phyloP scores from a whole-genome alignment of 2,888 invertebrate species.

The Agrotis exclamationis region DNA sequence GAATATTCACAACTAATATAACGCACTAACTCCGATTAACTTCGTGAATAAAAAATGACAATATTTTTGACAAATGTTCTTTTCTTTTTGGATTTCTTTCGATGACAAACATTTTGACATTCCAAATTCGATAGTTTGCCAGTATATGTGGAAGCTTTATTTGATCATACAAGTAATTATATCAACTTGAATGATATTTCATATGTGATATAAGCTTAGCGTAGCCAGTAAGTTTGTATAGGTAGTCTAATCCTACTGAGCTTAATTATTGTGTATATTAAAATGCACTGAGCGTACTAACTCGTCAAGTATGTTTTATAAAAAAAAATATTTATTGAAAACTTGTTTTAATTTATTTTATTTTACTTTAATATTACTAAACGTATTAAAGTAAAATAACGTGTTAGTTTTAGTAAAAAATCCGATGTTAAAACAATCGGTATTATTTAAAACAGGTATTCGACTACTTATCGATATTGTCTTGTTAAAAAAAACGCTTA shows the following conservation, averaged over 20 bases:
- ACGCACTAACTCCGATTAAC: constrained; percentile 36
- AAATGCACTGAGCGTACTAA: constrained; percentile 74
- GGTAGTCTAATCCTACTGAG: constrained; percentile 72
- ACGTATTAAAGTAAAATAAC: constrained; percentile 77
- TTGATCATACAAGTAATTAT: constrained; percentile 76
- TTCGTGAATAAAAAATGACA: constrained; percentile 56
- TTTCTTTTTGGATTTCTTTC: constrained; percentile 45
- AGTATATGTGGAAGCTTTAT: constrained; percentile 80
- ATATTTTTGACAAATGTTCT: constrained; percentile 64
- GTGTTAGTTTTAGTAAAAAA: constrained; percentile 77
- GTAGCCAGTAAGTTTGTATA: constrained; percentile 80
- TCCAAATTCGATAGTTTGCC: constrained; percentile 80
- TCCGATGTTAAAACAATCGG: constrained; percentile 81
- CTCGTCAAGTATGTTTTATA: constrained; percentile 73
- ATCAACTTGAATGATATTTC: constrained; percentile 87
- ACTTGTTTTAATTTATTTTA: constrained; percentile 77
- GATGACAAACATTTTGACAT: constrained; percentile 70
- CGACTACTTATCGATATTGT: constrained; percentile 61
- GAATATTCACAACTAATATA: constrained; percentile 34
- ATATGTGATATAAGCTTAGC: constrained; percentile 89
- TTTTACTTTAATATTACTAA: constrained; percentile 75
- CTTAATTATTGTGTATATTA: constrained; percentile 74
- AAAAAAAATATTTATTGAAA: constrained; percentile 83
- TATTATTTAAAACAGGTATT: constrained; percentile 74
- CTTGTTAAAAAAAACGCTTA: constrained; percentile 64